A percentile compares a stretch with the other conserved stretches of the same genome.
These are phyloP conservation scores for Leucophora obtusa DNA, from an alignment of 2,888 invertebrate species.

Conservation along the genomic window DNA sequence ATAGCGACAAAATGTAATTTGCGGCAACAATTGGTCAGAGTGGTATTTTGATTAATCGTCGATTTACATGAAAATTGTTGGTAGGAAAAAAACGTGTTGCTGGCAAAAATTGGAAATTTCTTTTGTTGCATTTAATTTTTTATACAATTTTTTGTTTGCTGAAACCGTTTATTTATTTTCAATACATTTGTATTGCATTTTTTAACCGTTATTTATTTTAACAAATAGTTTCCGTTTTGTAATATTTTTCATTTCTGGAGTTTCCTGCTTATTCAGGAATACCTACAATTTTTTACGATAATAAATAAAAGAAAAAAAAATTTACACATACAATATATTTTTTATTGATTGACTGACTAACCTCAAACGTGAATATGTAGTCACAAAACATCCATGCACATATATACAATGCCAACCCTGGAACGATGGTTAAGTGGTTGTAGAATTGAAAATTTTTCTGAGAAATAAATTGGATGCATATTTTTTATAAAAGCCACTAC, in stretches of 20 bases:
- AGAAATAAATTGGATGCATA: conserved; percentile 44
- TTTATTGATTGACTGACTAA: conserved; percentile 60
- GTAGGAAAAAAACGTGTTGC: conserved; percentile 5
- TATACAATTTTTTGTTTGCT: neutral
- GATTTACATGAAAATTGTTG: conserved; percentile 52
- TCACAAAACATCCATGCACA: neutral
- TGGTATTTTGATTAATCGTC: conserved; percentile 54
- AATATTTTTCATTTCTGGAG: conserved; percentile 45
- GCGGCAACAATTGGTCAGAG: conserved; percentile 40
- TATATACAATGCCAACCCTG: conserved; percentile 13
- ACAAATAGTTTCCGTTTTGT: conserved; percentile 63
- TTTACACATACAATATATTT: conserved; percentile 25
- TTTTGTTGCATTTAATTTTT: conserved; percentile 11
- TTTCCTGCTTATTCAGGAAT: conserved; percentile 55
- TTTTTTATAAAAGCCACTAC: conserved; percentile 39
- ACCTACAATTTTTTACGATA: conserved; percentile 32
- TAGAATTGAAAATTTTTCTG: conserved; percentile 36
- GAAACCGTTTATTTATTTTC: conserved; percentile 49
- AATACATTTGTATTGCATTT: conserved; percentile 34
- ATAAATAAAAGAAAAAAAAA: conserved; percentile 58
- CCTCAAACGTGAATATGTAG: conserved; percentile 37
- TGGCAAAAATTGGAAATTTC: conserved; percentile 15
- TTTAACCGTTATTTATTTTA: conserved; percentile 46
- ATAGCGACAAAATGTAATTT: conserved; percentile 48
- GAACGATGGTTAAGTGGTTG: conserved; percentile 55